A percentile compares a stretch with the other conserved stretches of the same genome.
Conservation (phyloP, 1,140 invertebrate species). For the Callitettix versicolor region DNA sequence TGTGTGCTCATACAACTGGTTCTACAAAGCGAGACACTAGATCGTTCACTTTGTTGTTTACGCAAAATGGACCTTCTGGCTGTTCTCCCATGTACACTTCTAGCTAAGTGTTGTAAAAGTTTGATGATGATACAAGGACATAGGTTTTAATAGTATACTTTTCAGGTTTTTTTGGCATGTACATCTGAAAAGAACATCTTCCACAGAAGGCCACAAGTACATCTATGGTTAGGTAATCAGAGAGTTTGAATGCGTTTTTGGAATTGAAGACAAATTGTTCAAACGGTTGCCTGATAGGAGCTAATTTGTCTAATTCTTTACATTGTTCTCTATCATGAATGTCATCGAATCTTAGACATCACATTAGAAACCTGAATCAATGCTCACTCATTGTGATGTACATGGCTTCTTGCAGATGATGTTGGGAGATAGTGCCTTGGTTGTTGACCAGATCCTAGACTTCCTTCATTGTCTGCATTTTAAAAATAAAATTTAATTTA, state of each 20-base stretch:
- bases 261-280: not conserved
- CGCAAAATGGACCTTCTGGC: not conserved
- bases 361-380: not conserved
- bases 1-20: not conserved
- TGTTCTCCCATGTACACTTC: not conserved
- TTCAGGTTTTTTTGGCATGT: not conserved
- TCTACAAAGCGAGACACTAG: not conserved
- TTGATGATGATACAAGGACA: not conserved
- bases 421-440: no score
- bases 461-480: no score
- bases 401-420: no score
- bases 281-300: not conserved
- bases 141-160: not conserved
- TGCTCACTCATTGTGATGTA: slow-evolving; percentile 35
- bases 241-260: not conserved
- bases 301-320: not conserved
- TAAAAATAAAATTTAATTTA: no score
- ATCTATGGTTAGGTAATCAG: not conserved
- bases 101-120: not conserved
- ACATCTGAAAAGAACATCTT: not conserved
- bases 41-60: not conserved
- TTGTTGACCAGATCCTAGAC: no score
- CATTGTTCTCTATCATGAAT: not conserved
- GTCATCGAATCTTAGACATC: not conserved
- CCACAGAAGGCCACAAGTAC: not conserved